Base-by-base conservation (phyloP, 2,888 invertebrate species). In the Polyommatus icarus region DNA sequence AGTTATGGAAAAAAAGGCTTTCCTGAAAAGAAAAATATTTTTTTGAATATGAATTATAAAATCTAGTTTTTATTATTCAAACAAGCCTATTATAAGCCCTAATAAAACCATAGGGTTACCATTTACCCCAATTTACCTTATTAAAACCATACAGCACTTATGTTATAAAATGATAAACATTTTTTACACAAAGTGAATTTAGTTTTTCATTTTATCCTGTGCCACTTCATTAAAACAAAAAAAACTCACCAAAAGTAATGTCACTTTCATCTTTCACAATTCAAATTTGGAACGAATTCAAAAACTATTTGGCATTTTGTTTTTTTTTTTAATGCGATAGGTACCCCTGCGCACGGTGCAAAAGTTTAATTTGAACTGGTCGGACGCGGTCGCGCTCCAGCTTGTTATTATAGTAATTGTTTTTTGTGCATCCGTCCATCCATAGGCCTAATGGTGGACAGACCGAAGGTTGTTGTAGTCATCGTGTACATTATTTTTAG, bases 321-420 rank as follows among this genome's bases (percentile, higher is more conserved):
- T 40, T 40, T 46, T 40, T 40, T 40, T 46, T 46, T 46, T 50
- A 36, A 77, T 57, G 46, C 77, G 77, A 76, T 24, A 24, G 24
- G 24, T 24, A 78, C 57, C 57, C 67, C 77, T 77, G 79, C 67
- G 76, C 78, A 72, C 73, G 84, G 84, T 82, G 84, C 82, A 81
- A 81, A 83, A 85, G 88, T 88, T 85, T 87, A 82, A 84, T 82
- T 83, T 84, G 82, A 84, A 93, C 93, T 93, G 92, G 82, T 86
- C 82, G 83, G 78, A 82, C 82, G 84, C 84, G 86, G 85, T 82
- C 83, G 87, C 87, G 87, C 88, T 90, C 87, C 84, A 83, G 88
- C 87, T 91, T 93, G 89, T 89, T 91, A 93, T 92, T 90, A 91
- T 87, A 85, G 88, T 86, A 87, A 87, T 91, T 88, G 90, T 87